phyloP scores from a whole-genome alignment of 2,113 vertebrate genomes.

The Struthidea cinerea region DNA sequence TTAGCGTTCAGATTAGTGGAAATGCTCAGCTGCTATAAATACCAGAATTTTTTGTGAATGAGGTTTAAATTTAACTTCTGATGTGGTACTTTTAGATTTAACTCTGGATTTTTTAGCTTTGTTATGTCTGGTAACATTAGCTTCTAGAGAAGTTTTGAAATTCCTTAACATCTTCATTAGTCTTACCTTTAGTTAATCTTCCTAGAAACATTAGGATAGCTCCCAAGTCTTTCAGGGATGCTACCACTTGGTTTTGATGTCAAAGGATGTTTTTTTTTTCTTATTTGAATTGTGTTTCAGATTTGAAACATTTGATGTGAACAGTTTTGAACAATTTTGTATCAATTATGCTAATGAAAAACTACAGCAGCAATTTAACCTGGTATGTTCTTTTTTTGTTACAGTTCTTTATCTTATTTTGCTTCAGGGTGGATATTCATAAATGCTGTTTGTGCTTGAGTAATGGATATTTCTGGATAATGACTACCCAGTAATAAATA shows the following conservation, averaged over 20 bases:
- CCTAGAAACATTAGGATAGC: not conserved
- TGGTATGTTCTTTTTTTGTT: constrained; percentile 76
- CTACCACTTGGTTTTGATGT: not conserved
- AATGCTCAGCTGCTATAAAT: not conserved
- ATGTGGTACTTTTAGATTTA: not conserved
- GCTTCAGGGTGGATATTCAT: not conserved
- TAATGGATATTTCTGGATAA: not conserved
- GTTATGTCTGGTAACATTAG: not conserved
- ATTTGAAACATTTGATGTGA: constrained; percentile 97
- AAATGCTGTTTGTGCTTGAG: not conserved
- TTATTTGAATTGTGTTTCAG: constrained; percentile 70
- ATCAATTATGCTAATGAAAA: constrained; percentile 99
- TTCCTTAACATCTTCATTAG: not conserved
- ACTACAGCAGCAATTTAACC: constrained; percentile 95
- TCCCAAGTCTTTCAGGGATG: not conserved
- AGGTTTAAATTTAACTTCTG: not conserved
- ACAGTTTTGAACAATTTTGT: constrained; percentile 98
- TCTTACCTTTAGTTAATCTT: not conserved
- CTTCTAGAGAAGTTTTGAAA: not conserved
- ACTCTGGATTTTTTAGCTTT: not conserved
- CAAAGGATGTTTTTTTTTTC: not conserved
- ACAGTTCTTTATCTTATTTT: not conserved
- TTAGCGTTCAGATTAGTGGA: not conserved
- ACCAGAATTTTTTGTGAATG: not conserved
- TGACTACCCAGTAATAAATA: not conserved